Evolutionary conservation across 2,888 invertebrate species (phyloP).

Genomic region (Andrena trimmerana): DNA sequence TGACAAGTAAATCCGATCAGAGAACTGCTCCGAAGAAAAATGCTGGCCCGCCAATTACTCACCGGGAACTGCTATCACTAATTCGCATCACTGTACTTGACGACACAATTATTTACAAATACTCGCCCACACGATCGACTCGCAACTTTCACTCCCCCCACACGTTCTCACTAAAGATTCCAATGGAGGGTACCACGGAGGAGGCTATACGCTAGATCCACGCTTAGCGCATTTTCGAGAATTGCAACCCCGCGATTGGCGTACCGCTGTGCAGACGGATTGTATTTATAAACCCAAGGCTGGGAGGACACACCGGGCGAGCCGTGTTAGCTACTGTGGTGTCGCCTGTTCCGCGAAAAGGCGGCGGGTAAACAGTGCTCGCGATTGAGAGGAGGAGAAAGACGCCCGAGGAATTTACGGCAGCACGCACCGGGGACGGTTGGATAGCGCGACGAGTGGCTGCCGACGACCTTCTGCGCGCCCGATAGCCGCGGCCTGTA

Average conservation of each 20-base stretch:
- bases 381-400: neutral
- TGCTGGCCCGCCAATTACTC: neutral
- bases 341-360: slow-evolving; percentile 18
- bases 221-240: slow-evolving; percentile 21
- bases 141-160: neutral
- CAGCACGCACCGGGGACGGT: neutral
- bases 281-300: slow-evolving; percentile 55
- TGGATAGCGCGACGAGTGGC: neutral
- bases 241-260: neutral
- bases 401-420: neutral
- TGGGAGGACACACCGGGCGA: neutral
- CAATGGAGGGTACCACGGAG: no score
- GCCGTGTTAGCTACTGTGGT: neutral
- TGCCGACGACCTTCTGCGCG: slow-evolving; percentile 27
- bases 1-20: no score
- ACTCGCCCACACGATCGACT: neutral
- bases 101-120: neutral
- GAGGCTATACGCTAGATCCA: neutral
- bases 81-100: neutral
- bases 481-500: slow-evolving; percentile 53
- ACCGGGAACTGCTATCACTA: neutral
- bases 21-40: no score
- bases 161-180: neutral
- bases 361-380: neutral
- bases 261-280: slow-evolving; percentile 8